phyloP scores from a whole-genome alignment of 2,888 invertebrate genomes.

The Branchipolynoe longqiensis region DNA sequence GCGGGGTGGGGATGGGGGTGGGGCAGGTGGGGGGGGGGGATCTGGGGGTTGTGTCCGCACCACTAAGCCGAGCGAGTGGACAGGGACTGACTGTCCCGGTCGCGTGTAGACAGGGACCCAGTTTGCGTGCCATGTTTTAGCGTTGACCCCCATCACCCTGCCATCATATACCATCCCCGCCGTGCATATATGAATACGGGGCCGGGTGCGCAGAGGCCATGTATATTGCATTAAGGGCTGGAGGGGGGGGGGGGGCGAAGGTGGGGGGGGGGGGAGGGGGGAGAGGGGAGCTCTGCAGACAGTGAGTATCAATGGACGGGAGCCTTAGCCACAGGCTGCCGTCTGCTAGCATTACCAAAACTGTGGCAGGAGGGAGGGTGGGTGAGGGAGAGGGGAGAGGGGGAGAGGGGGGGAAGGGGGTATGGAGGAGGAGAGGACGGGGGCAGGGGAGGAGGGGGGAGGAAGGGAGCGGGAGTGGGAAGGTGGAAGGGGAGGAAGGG shows the following conservation, averaged over 20 bases:
- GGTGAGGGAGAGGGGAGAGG: not conserved
- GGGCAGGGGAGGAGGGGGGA: not conserved
- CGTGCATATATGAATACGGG: conserved; percentile 15
- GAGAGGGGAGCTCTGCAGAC: not conserved
- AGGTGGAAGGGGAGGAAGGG: no score
- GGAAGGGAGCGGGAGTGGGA: no score
- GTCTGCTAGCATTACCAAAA: not conserved
- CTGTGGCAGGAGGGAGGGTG: not conserved
- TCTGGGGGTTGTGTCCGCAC: no score
- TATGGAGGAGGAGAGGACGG: not conserved
- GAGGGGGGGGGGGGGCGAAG: no score
- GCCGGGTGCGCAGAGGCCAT: not conserved
- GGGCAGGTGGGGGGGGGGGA: no score
- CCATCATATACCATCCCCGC: conserved; percentile 29
- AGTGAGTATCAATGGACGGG: conserved; percentile 12
- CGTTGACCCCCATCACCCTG: not conserved
- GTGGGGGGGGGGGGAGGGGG: not conserved
- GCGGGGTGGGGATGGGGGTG: no score
- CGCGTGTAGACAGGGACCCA: not conserved
- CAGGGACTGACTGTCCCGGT: not conserved
- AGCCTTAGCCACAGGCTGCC: conserved; percentile 25
- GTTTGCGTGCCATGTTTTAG: not conserved
- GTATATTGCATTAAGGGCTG: conserved; percentile 31
- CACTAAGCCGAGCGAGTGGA: no score
- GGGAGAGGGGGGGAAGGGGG: not conserved